Conservation (phyloP, 2,888 invertebrate species). For the Panzeria rudis region DNA sequence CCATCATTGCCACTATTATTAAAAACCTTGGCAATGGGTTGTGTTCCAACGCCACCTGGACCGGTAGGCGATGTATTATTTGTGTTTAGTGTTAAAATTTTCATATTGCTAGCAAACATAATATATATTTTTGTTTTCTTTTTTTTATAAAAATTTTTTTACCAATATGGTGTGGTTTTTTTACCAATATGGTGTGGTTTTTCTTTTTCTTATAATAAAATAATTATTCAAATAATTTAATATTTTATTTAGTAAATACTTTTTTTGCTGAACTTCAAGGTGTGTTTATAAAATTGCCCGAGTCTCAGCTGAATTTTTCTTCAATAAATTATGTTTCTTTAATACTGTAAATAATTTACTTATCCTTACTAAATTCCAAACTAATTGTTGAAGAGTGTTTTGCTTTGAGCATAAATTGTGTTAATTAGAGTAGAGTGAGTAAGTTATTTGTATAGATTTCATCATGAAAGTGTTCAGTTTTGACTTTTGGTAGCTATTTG, state of each 20-base stretch:
- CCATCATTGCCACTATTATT: slow-evolving; percentile 29
- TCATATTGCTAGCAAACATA: slow-evolving; percentile 76
- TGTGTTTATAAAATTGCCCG: slow-evolving; percentile 70
- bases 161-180: slow-evolving; percentile 15
- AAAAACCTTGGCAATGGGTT: slow-evolving; percentile 70
- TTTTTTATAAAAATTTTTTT: neutral
- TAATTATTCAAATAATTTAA: slow-evolving; percentile 32
- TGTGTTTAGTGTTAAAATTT: slow-evolving; percentile 77
- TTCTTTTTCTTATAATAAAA: slow-evolving; percentile 40
- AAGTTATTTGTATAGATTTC: slow-evolving; percentile 36
- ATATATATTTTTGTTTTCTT: slow-evolving; percentile 8
- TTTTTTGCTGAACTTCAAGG: slow-evolving; percentile 55
- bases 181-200: slow-evolving; percentile 16
- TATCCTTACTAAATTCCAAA: slow-evolving; percentile 56
- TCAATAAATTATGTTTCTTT: slow-evolving; percentile 34
- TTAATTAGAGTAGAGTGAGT: neutral
- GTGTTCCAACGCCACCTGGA: slow-evolving; percentile 54
- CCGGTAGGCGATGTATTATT: slow-evolving; percentile 44
- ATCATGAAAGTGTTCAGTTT: slow-evolving; percentile 13
- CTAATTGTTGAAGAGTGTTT: slow-evolving; percentile 38
- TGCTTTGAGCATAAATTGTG: slow-evolving; percentile 67
- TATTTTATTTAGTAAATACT: neutral
- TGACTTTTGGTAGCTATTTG: slow-evolving; percentile 6
- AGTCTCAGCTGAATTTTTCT: slow-evolving; percentile 47
- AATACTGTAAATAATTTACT: slow-evolving; percentile 45